Percentiles rank a stretch among this genome's conserved stretches.
phyloP scores from a whole-genome alignment of 2,113 vertebrate species.

The Corvus moneduloides region DNA sequence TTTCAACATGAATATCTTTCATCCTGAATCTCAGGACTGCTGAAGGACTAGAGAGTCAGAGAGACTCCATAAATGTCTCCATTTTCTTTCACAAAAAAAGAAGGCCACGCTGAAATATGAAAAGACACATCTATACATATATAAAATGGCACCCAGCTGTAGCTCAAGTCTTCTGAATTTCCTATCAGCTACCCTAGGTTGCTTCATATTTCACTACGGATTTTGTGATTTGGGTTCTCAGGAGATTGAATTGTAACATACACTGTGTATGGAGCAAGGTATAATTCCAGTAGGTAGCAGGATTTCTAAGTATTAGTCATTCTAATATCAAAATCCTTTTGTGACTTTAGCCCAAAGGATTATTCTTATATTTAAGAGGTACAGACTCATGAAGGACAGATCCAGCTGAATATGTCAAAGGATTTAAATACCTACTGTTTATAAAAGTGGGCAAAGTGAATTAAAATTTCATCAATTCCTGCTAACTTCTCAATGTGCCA shows the following conservation, averaged over 20 bases:
- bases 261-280: background rate
- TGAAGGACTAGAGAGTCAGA: background rate
- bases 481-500: background rate
- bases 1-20: background rate
- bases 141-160: background rate
- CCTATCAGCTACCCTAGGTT: background rate
- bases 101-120: background rate
- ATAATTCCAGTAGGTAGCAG: background rate
- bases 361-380: background rate
- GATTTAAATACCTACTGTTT: conserved; percentile 30
- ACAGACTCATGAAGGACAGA: background rate
- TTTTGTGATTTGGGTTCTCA: background rate
- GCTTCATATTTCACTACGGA: background rate
- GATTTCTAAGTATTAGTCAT: background rate
- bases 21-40: background rate
- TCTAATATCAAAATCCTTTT: conserved; percentile 30
- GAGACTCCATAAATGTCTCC: background rate
- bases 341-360: background rate
- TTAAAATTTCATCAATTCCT: background rate
- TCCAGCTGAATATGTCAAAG: background rate
- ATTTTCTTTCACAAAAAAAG: background rate
- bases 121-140: background rate
- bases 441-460: conserved; percentile 4
- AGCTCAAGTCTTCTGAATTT: background rate
- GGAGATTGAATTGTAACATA: background rate